Conservation (phyloP, 2,797 vertebrate genomes). For the Falco concolor region DNA sequence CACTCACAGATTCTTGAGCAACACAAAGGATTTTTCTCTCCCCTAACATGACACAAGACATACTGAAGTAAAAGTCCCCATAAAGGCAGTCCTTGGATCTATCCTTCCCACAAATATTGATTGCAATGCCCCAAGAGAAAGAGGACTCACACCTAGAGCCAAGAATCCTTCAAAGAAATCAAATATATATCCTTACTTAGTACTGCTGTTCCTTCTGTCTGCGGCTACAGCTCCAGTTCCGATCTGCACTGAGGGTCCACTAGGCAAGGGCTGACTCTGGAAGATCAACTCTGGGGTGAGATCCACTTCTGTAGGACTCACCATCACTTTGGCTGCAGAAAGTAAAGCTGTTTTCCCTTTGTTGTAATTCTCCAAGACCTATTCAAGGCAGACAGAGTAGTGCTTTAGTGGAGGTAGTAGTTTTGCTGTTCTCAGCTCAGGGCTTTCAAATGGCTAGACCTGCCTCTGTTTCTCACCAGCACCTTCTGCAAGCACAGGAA, state of each 20-base stretch:
- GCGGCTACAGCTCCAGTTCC: constrained; percentile 60
- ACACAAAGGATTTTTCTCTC: not conserved
- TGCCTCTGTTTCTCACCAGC: not conserved
- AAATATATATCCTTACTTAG: constrained; percentile 80
- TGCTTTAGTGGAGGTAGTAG: not conserved
- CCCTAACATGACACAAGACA: not conserved
- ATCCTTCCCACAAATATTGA: rapidly evolving
- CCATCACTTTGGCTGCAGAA: constrained; percentile 98
- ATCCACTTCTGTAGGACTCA: constrained; percentile 98
- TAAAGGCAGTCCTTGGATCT: not conserved
- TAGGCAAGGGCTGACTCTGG: constrained; percentile 84
- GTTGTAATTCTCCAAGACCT: constrained; percentile 99
- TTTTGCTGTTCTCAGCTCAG: not conserved
- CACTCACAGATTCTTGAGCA: not conserved
- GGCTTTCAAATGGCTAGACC: not conserved
- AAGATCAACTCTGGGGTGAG: constrained; percentile 92
- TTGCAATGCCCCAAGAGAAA: rapidly evolving
- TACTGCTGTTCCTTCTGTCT: constrained; percentile 90
- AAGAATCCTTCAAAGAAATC: not conserved
- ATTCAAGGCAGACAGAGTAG: not conserved
- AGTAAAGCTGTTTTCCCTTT: constrained; percentile 97
- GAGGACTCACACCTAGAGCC: not conserved
- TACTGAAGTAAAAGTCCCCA: not conserved
- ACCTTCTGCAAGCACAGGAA: not conserved
- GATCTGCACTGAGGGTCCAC: constrained; percentile 65